A percentile compares a stretch with the other conserved stretches of the same genome.
Evolutionary conservation across 2,113 vertebrate genomes (phyloP).

Genomic region (Pluvialis apricaria): DNA sequence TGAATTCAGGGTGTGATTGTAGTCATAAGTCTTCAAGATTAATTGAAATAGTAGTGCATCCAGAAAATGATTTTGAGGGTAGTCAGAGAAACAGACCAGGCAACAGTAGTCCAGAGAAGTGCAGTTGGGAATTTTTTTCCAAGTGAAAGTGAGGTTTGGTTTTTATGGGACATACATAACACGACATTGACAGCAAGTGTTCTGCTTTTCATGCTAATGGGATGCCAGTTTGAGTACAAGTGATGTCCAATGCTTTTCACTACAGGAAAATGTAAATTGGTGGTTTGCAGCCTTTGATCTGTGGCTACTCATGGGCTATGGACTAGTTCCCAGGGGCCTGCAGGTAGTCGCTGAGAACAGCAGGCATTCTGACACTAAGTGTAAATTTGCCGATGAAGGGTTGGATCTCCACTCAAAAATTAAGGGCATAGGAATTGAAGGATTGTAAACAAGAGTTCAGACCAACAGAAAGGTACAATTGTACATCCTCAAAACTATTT

Average conservation of each 20-base stretch:
- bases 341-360: neutral
- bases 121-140: neutral
- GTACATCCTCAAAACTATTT: neutral
- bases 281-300: neutral
- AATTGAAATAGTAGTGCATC: neutral
- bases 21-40: neutral
- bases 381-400: neutral
- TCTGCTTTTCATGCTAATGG: neutral
- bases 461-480: neutral
- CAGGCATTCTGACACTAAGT: neutral
- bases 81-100: neutral
- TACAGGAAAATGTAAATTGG: neutral
- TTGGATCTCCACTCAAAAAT: neutral
- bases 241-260: neutral
- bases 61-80: neutral
- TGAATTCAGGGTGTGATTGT: neutral
- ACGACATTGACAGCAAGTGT: neutral
- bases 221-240: neutral
- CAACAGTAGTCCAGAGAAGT: neutral
- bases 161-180: neutral
- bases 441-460: neutral
- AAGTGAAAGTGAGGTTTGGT: neutral
- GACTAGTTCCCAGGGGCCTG: neutral
- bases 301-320: neutral
- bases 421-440: neutral